These are phyloP conservation scores for Pygmarrhopalites habei DNA, from an alignment of 1,140 invertebrate genomes.

Conservation along the genomic window DNA sequence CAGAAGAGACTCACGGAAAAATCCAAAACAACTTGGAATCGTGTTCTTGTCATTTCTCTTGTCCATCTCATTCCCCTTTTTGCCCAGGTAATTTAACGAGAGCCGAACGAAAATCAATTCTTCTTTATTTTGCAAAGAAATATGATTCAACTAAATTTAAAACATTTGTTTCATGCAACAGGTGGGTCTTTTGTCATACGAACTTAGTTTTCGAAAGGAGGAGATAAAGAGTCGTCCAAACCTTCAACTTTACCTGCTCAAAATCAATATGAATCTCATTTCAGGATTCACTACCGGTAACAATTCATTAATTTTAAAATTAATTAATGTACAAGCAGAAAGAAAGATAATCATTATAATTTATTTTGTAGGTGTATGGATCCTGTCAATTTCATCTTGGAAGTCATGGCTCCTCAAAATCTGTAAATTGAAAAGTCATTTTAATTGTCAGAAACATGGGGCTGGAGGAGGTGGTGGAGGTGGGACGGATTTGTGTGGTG, in stretches of 20 bases:
- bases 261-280: constrained; percentile 37
- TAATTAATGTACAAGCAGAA: background rate
- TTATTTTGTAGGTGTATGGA: constrained; percentile 37
- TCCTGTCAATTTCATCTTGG: constrained; percentile 36
- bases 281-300: constrained; percentile 31
- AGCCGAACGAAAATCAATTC: too few species aligned
- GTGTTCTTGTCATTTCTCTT: constrained; percentile 32
- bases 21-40: constrained; percentile 32
- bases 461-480: too few species aligned
- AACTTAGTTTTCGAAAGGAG: constrained; percentile 18
- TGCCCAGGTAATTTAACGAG: constrained; percentile 26
- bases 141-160: too few species aligned
- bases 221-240: constrained; percentile 29
- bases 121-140: too few species aligned
- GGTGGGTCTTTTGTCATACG: constrained; percentile 31
- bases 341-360: background rate
- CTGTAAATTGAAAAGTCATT: background rate
- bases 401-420: constrained; percentile 12
- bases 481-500: too few species aligned
- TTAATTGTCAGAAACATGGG: background rate
- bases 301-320: background rate
- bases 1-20: constrained; percentile 9
- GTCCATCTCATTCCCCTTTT: constrained; percentile 31
- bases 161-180: constrained; percentile 3
- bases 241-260: constrained; percentile 30